phyloP scores from a whole-genome alignment of 2,113 vertebrate species.

The Benthochromis sp. region DNA sequence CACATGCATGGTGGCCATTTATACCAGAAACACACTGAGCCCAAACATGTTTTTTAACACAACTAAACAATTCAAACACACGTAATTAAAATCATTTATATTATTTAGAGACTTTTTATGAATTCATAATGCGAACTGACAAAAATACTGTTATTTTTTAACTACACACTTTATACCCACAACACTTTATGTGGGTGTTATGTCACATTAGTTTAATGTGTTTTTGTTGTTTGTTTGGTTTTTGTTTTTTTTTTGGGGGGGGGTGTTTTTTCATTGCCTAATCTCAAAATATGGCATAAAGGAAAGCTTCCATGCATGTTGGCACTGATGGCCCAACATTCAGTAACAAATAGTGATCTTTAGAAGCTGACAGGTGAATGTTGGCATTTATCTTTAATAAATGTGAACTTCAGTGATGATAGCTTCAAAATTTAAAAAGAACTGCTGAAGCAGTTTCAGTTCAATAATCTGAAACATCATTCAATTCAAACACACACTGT shows the following conservation, averaged over 20 bases:
- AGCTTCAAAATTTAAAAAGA: neutral
- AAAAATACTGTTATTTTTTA: neutral
- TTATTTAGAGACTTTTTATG: neutral
- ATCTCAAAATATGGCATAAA: neutral
- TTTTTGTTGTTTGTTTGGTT: neutral
- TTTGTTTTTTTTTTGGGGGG: rapidly evolving
- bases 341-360: neutral
- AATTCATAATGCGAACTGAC: neutral
- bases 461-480: neutral
- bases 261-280: neutral
- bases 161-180: neutral
- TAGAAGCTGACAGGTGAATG: neutral
- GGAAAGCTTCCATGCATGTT: neutral
- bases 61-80: neutral
- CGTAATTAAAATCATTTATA: neutral
- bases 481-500: neutral
- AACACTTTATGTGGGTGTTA: neutral
- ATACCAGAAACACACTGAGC: neutral
- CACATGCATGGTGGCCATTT: neutral
- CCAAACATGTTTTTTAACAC: neutral
- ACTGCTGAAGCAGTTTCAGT: neutral
- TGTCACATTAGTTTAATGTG: neutral
- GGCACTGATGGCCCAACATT: neutral
- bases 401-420: neutral
- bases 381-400: neutral